phyloP scores from a whole-genome alignment of 2,113 vertebrate species.

The Ceyx margarethae region DNA sequence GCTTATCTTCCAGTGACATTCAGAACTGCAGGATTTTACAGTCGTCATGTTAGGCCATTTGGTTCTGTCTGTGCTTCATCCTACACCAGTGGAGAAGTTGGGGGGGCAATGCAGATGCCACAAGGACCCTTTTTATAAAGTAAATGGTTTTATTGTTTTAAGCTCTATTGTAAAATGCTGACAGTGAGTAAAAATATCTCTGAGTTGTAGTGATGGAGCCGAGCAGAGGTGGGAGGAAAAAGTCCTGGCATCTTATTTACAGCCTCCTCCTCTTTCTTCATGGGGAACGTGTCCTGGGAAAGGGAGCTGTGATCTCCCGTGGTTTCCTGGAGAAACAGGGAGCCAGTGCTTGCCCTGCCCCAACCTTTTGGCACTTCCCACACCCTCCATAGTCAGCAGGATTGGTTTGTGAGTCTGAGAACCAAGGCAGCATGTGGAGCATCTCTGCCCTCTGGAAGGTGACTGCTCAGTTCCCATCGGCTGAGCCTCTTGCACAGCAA shows the following conservation, averaged over 20 bases:
- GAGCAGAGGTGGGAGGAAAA: background rate
- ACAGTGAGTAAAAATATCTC: background rate
- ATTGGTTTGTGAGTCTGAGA: background rate
- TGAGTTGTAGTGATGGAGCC: rapidly evolving
- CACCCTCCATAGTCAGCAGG: too few relatives aligned
- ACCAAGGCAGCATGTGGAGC: background rate
- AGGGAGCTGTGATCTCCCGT: background rate
- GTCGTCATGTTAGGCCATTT: background rate
- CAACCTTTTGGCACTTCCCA: rapidly evolving
- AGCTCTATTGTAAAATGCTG: background rate
- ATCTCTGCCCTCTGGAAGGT: background rate
- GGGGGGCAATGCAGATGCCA: background rate
- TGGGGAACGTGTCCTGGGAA: background rate
- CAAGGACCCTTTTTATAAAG: background rate
- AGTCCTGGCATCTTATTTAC: rapidly evolving
- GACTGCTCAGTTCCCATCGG: background rate
- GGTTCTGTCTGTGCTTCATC: background rate
- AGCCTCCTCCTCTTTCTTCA: background rate
- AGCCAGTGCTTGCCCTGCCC: rapidly evolving
- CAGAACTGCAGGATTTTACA: background rate
- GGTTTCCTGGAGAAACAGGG: background rate
- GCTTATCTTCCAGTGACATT: background rate
- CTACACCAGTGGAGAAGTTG: background rate
- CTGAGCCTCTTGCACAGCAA: background rate
- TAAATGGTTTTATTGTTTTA: background rate